phyloP scores from a whole-genome alignment of 2,797 vertebrate genomes.

The Pantherophis alleghaniensis region DNA sequence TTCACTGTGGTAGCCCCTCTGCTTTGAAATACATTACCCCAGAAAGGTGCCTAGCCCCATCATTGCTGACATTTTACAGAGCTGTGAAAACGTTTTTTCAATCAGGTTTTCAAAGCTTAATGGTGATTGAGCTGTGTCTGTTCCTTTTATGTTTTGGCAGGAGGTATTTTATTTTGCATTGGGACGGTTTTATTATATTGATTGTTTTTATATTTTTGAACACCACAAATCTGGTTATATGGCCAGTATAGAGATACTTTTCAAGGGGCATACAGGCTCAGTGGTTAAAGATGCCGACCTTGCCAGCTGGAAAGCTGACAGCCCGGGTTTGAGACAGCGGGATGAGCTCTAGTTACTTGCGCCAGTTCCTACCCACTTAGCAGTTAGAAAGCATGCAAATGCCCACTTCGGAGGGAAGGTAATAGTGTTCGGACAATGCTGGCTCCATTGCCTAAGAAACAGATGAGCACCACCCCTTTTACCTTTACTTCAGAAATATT shows the following conservation, averaged over 20 bases:
- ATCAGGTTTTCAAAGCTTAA: neutral
- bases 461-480: neutral
- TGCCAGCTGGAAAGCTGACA: neutral
- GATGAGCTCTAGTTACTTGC: neutral
- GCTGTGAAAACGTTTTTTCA: neutral
- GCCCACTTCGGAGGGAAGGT: neutral
- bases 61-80: neutral
- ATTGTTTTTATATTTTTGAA: neutral
- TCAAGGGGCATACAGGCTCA: neutral
- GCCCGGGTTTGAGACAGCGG: neutral
- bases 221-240: neutral
- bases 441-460: neutral
- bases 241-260: neutral
- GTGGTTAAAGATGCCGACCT: neutral
- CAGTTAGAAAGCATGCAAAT: neutral
- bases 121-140: neutral
- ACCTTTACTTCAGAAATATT: neutral
- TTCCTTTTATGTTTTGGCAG: neutral
- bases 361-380: neutral
- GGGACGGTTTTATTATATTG: neutral
- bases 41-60: neutral
- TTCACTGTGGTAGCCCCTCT: neutral
- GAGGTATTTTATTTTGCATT: neutral
- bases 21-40: neutral
- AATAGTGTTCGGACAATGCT: neutral